Evolutionary conservation across 2,113 vertebrate genomes (phyloP), one percentile per base, ranked within the genome.

Genomic region (Catharus bicknelli): DNA sequence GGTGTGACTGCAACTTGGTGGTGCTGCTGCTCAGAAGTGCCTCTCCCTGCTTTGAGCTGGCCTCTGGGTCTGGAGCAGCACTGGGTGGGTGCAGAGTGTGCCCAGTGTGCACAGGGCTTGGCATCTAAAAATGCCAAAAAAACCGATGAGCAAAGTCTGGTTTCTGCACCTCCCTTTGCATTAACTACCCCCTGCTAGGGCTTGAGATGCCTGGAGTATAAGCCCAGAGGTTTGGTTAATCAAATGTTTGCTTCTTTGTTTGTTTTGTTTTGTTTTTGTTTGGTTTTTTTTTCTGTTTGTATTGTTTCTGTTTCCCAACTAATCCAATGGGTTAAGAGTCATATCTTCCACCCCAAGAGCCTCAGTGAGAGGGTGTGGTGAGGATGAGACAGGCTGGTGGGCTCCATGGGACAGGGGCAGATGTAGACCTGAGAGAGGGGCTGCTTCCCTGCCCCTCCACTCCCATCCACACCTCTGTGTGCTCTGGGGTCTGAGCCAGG

Each of bases 101-200:
- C 42, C 34, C 0, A 4, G 51, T 0, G 0, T 40, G 73, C 26
- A 13, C 38, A 21, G 32, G 38, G 29, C 47, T 77, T 5, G 29
- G 7, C 54, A 29, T 7, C 32, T 32, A 1, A 34, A 50, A 23
- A 1, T 9, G 5, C 38, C 38, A 38, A 38, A 51, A 73, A 64
- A 79, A 21, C 30, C 0, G 0, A 4, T 26, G 47, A 54, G 21
- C 27, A 20, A 5, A 77, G 34, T 26, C 78, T 19, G n/a, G 1
- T 80, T 83, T 76, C 36, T 67, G 16, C 45, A 36, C 27, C 10
- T 77, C 32, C 7, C 36, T 68, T 55, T 79, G 47, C 29, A 51
- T 43, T 34, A 11, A 7, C 27, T 42, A 29, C 10, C 13, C 13
- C 59, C 51, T 73, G 42, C 36, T 42, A 22, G 66, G 38, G 23